Percentiles rank a stretch among this genome's conserved stretches.
Evolutionary conservation across 64 coral and sea anemone genomes (phyloP).

Genomic region (Hydrozoanthus tunicans): DNA sequence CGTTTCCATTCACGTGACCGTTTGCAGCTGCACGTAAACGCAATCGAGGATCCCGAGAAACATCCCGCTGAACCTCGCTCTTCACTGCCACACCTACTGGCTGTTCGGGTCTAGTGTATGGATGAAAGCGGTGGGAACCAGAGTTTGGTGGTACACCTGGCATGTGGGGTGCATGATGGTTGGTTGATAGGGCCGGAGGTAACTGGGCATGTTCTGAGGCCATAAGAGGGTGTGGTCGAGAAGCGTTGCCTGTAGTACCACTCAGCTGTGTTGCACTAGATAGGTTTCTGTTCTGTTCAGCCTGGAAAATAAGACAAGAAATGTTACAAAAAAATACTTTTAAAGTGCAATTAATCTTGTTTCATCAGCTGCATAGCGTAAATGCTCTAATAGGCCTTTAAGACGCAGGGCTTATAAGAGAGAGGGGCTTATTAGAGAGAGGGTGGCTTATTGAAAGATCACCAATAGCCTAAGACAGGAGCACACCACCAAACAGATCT

Average conservation of each 20-base stretch:
- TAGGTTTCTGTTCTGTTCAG: slow-evolving; percentile 30
- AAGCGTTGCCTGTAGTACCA: neutral
- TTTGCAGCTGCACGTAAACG: slow-evolving; percentile 48
- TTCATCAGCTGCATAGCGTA: neutral
- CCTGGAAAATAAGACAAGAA: slow-evolving; percentile 1
- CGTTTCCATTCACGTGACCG: slow-evolving; percentile 51
- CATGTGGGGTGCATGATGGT: slow-evolving; percentile 47
- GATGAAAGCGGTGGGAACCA: slow-evolving; percentile 81
- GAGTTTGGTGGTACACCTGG: neutral
- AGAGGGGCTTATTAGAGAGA: no score
- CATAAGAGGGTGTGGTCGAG: slow-evolving; percentile 19
- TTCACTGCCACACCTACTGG: slow-evolving; percentile 5
- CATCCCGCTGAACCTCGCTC: slow-evolving; percentile 50
- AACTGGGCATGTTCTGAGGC: slow-evolving; percentile 52
- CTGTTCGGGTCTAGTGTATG: slow-evolving; percentile 72
- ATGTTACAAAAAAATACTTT: neutral
- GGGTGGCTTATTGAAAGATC: no score
- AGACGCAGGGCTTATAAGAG: no score
- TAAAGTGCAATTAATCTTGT: neutral
- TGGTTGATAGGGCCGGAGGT: slow-evolving; percentile 8
- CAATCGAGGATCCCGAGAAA: slow-evolving; percentile 88
- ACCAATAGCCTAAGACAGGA: no score
- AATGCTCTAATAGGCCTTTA: no score
- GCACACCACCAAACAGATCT: no score
- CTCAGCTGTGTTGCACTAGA: slow-evolving; percentile 17